Percentiles rank a stretch among this genome's conserved stretches.
Evolutionary conservation across 2,113 vertebrate species (phyloP).

Genomic region (Pyxicephalus adspersus): DNA sequence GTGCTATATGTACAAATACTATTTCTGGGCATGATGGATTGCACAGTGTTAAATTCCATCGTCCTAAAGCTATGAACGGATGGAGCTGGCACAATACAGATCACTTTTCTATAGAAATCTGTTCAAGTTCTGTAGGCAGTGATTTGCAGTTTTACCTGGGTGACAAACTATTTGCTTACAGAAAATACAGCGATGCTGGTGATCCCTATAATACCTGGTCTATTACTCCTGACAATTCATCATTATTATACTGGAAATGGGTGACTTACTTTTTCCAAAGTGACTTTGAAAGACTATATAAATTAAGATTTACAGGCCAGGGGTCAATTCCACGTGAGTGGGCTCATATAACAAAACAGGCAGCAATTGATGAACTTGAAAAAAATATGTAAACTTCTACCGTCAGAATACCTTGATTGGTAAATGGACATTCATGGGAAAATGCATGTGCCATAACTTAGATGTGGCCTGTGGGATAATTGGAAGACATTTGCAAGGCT

Average conservation of each 20-base stretch:
- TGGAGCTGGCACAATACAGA: fast-evolving
- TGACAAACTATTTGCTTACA: not conserved
- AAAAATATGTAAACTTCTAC: too few species aligned
- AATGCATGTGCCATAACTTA: too few species aligned
- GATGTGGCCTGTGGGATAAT: too few species aligned
- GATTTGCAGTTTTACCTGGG: fast-evolving
- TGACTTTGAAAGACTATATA: slow-evolving; percentile 60
- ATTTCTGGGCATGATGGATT: slow-evolving; percentile 47
- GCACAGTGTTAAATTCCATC: slow-evolving; percentile 64
- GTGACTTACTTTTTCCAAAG: slow-evolving; percentile 70
- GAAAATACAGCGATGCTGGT: slow-evolving; percentile 61
- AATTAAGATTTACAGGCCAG: slow-evolving; percentile 14
- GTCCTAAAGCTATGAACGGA: fast-evolving
- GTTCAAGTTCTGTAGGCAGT: slow-evolving; percentile 61
- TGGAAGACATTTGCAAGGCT: too few species aligned
- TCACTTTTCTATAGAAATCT: not conserved
- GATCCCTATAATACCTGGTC: slow-evolving; percentile 59
- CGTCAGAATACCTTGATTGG: too few species aligned
- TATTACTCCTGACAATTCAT: slow-evolving; percentile 67
- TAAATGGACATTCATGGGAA: too few species aligned
- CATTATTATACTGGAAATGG: slow-evolving; percentile 75
- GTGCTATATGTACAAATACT: slow-evolving; percentile 68
- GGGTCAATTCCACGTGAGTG: slow-evolving; percentile 62
- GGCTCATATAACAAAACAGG: slow-evolving; percentile 56
- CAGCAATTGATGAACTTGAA: slow-evolving; percentile 34